phyloP scores from a whole-genome alignment of 2,797 vertebrate genomes.

The Dendrocincla tyrannina region DNA sequence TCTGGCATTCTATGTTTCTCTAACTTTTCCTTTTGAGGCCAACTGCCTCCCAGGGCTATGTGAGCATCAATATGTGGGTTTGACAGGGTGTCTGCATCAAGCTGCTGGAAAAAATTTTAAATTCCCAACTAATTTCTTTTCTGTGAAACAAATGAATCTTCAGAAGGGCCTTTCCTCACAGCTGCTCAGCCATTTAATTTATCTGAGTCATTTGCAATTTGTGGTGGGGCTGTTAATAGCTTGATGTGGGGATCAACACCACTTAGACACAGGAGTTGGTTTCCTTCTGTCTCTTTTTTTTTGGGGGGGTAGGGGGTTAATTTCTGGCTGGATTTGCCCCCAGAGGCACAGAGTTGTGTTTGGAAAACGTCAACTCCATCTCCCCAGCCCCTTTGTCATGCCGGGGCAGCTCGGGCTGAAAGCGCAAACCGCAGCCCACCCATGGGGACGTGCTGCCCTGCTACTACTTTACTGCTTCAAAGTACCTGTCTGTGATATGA shows the following conservation, averaged over 20 bases:
- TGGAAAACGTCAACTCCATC: slow-evolving; percentile 67
- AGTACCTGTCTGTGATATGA: slow-evolving; percentile 77
- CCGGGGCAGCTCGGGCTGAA: slow-evolving; percentile 70
- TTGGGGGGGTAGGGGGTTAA: background rate
- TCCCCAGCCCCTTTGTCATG: slow-evolving; percentile 70
- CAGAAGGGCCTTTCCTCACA: slow-evolving; percentile 55
- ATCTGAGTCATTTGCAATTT: slow-evolving; percentile 70
- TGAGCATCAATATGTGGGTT: background rate
- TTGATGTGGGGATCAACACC: slow-evolving; percentile 40
- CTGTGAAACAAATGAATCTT: slow-evolving; percentile 63
- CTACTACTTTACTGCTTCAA: slow-evolving; percentile 72
- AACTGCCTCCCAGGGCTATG: background rate
- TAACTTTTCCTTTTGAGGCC: background rate
- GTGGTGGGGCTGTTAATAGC: slow-evolving; percentile 67
- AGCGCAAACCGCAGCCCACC: slow-evolving; percentile 76
- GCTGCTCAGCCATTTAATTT: slow-evolving; percentile 74
- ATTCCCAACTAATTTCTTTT: slow-evolving; percentile 66
- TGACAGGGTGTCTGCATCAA: background rate
- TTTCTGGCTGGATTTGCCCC: slow-evolving; percentile 62
- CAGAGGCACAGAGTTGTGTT: slow-evolving; percentile 64
- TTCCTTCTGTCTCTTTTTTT: background rate
- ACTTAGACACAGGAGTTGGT: background rate
- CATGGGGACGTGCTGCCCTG: slow-evolving; percentile 69
- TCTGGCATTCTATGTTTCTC: background rate
- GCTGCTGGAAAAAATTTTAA: slow-evolving; percentile 47